A percentile compares a stretch with the other conserved stretches of the same genome.
Conservation (phyloP, 2,888 invertebrate genomes). For the Cephus rjabovi region DNA sequence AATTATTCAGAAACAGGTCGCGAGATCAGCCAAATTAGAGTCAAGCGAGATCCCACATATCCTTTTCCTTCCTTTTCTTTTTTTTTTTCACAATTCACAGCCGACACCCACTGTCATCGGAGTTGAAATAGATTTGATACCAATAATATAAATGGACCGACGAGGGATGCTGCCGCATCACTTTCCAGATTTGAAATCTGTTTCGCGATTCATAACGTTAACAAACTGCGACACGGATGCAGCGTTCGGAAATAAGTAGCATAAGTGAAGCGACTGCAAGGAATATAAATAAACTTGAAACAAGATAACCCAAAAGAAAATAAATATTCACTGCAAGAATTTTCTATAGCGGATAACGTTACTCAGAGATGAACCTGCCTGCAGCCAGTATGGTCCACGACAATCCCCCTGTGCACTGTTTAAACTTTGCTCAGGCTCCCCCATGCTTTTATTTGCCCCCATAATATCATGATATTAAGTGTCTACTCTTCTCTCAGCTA, state of each 20-base stretch:
- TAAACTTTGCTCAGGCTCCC: slow-evolving; percentile 36
- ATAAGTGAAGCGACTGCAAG: neutral
- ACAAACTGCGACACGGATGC: too few species aligned
- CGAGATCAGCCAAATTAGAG: slow-evolving; percentile 39
- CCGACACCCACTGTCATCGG: neutral
- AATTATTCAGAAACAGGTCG: slow-evolving; percentile 45
- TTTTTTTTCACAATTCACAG: neutral
- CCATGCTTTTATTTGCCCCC: slow-evolving; percentile 40
- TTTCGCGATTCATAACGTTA: too few species aligned
- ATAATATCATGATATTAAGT: slow-evolving; percentile 53
- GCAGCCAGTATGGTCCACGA: slow-evolving; percentile 1
- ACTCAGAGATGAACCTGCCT: slow-evolving; percentile 14
- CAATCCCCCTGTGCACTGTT: slow-evolving; percentile 32
- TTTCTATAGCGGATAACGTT: slow-evolving; percentile 17
- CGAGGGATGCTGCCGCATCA: too few species aligned
- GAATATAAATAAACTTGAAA: slow-evolving; percentile 13
- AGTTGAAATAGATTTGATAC: too few species aligned
- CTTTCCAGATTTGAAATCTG: too few species aligned
- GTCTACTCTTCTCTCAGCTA: slow-evolving; percentile 20
- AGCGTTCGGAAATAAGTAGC: slow-evolving; percentile 19
- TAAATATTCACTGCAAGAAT: neutral
- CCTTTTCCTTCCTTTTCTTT: neutral
- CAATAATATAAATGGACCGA: too few species aligned
- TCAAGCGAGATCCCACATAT: slow-evolving; percentile 17
- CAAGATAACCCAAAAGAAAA: too few species aligned